Percentiles rank a stretch among this genome's conserved stretches.
Evolutionary conservation across 35 echinoderm and acorn worm species (phyloP).

Genomic region (Patiria miniata): DNA sequence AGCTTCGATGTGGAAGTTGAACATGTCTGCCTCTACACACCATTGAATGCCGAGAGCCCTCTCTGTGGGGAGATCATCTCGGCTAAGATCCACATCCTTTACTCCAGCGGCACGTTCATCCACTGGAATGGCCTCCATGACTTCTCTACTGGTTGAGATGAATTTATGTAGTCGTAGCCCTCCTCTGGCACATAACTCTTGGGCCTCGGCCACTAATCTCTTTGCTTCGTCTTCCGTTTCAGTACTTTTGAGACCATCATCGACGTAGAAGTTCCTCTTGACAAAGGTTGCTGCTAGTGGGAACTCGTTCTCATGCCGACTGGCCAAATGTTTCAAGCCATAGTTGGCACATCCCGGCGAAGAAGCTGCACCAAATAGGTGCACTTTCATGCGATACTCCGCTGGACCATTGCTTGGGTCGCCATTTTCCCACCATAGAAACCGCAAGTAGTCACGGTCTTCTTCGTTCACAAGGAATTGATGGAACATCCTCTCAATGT

Average conservation of each 20-base stretch:
- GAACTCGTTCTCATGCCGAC: constrained; percentile 41
- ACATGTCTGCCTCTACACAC: constrained; percentile 56
- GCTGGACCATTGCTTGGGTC: not conserved
- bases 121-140: constrained; percentile 31
- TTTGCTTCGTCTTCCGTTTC: constrained; percentile 49
- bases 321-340: constrained; percentile 64
- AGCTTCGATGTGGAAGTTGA: constrained; percentile 43
- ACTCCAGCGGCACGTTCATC: constrained; percentile 46
- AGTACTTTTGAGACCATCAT: constrained; percentile 64
- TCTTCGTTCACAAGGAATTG: constrained; percentile 60
- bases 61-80: constrained; percentile 36
- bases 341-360: constrained; percentile 81
- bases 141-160: constrained; percentile 35
- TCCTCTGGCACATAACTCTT: constrained; percentile 45
- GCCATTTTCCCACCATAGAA: constrained; percentile 77
- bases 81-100: constrained; percentile 43
- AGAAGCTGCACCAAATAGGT: constrained; percentile 67
- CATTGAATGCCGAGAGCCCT: constrained; percentile 42
- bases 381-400: constrained; percentile 55
- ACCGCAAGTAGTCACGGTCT: constrained; percentile 65
- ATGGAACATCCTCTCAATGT: constrained; percentile 89
- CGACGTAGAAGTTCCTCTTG: constrained; percentile 75
- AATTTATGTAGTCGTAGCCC: constrained; percentile 48
- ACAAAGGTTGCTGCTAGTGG: constrained; percentile 60
- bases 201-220: constrained; percentile 36